Evolutionary conservation across 2,888 invertebrate genomes (phyloP).

Genomic region (Nemurella pictetii): DNA sequence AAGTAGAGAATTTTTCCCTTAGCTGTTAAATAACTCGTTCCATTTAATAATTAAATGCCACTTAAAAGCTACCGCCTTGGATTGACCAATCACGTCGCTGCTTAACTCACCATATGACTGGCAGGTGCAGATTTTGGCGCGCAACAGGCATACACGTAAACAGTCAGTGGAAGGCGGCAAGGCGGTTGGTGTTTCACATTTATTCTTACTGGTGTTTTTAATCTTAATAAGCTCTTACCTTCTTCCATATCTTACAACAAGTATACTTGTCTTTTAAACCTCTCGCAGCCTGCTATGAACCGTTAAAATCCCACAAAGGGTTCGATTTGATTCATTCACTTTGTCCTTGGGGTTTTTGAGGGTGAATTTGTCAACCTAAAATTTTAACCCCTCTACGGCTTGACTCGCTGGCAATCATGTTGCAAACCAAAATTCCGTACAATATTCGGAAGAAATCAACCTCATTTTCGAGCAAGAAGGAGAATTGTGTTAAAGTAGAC

Average conservation of each 20-base stretch:
- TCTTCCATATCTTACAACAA: no score
- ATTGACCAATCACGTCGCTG: background rate
- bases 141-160: background rate
- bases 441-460: slow-evolving; percentile 27
- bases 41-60: background rate
- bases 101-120: background rate
- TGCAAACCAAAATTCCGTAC: slow-evolving; percentile 28
- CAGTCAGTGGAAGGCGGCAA: background rate
- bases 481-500: slow-evolving; percentile 7
- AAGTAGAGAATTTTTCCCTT: no score
- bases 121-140: background rate
- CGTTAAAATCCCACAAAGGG: background rate
- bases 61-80: background rate
- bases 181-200: background rate
- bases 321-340: background rate
- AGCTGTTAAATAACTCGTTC: no score
- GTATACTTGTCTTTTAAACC: background rate
- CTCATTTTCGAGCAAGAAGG: background rate
- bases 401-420: background rate
- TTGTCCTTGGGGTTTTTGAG: background rate
- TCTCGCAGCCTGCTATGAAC: background rate
- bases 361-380: no score
- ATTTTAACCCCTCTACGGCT: no score
- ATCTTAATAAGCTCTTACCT: no score
- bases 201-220: background rate